Evolutionary conservation across 2,888 invertebrate species (phyloP).

Genomic region (Hedya salicella): DNA sequence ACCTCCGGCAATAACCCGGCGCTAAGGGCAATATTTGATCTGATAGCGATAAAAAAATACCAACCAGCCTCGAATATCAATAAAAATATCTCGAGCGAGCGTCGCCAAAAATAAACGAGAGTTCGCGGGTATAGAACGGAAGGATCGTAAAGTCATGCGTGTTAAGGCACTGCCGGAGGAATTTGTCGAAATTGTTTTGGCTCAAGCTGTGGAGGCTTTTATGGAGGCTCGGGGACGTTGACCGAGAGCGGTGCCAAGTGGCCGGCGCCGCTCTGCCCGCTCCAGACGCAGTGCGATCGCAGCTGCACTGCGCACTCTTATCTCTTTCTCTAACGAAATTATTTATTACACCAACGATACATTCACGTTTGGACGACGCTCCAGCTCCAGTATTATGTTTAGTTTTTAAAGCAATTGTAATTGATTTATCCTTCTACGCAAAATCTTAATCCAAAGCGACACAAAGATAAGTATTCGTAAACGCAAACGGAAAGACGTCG

Average conservation of each 20-base stretch:
- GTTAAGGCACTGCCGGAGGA: slow-evolving; percentile 76
- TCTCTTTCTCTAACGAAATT: slow-evolving; percentile 69
- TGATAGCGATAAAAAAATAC: slow-evolving; percentile 68
- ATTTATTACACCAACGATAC: slow-evolving; percentile 68
- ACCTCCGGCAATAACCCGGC: slow-evolving; percentile 54
- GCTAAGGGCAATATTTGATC: slow-evolving; percentile 64
- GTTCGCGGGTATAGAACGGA: slow-evolving; percentile 59
- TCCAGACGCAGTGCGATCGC: slow-evolving; percentile 72
- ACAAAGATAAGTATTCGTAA: slow-evolving; percentile 1
- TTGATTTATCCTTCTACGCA: slow-evolving; percentile 33
- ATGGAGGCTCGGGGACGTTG: slow-evolving; percentile 76
- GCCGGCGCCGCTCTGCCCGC: slow-evolving; percentile 79
- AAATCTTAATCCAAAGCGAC: slow-evolving; percentile 8
- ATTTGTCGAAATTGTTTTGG: slow-evolving; percentile 84
- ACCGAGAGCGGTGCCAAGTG: slow-evolving; percentile 81
- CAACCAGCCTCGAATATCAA: slow-evolving; percentile 66
- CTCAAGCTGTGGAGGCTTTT: slow-evolving; percentile 76
- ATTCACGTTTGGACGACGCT: slow-evolving; percentile 50
- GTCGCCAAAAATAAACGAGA: slow-evolving; percentile 68
- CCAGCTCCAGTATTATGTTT: slow-evolving; percentile 30
- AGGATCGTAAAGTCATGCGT: slow-evolving; percentile 80
- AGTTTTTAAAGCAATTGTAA: slow-evolving; percentile 28
- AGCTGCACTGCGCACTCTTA: slow-evolving; percentile 80
- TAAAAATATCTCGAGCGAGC: slow-evolving; percentile 64
- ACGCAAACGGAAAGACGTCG: neutral